A percentile compares a stretch with the other conserved stretches of the same genome.
Conservation (phyloP, 2,113 vertebrate species). For the Tragelaphus imberbis region DNA sequence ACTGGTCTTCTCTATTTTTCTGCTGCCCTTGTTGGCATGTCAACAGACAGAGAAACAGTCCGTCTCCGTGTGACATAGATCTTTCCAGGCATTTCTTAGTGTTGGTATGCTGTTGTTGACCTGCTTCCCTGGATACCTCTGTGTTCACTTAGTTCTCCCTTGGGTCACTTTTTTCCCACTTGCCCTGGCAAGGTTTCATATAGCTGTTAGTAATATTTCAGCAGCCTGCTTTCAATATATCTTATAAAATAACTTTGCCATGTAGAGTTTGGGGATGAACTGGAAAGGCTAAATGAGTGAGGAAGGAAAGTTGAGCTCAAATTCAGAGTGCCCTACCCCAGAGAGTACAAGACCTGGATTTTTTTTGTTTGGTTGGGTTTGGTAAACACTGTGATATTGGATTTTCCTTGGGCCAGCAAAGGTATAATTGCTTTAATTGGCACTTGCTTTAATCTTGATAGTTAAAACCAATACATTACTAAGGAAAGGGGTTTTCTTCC, state of each 20-base stretch:
- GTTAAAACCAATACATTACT: constrained; percentile 10
- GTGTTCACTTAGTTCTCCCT: not conserved
- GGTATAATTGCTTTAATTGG: constrained; percentile 50
- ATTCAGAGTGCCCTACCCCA: not conserved
- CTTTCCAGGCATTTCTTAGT: not conserved
- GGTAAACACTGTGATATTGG: constrained; percentile 11
- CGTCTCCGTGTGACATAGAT: not conserved
- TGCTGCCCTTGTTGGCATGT: not conserved
- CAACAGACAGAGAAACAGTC: not conserved
- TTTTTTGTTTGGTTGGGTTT: constrained; percentile 9
- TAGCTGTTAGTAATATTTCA: not conserved
- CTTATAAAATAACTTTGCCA: not conserved
- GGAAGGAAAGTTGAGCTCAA: not conserved
- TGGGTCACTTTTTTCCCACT: constrained; percentile 21
- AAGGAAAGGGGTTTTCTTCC: constrained; percentile 2
- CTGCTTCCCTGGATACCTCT: not conserved
- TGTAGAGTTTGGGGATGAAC: not conserved
- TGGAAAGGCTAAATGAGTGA: not conserved
- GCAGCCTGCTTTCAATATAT: constrained; percentile 11
- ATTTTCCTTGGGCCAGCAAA: constrained; percentile 32
- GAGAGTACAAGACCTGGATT: not conserved
- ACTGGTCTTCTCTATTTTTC: not conserved
- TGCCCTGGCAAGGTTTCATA: not conserved
- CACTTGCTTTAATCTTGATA: constrained; percentile 51
- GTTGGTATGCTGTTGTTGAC: not conserved